These are phyloP conservation scores for Leuciscus idus DNA, from an alignment of 2,113 vertebrate genomes.

Conservation along the genomic window DNA sequence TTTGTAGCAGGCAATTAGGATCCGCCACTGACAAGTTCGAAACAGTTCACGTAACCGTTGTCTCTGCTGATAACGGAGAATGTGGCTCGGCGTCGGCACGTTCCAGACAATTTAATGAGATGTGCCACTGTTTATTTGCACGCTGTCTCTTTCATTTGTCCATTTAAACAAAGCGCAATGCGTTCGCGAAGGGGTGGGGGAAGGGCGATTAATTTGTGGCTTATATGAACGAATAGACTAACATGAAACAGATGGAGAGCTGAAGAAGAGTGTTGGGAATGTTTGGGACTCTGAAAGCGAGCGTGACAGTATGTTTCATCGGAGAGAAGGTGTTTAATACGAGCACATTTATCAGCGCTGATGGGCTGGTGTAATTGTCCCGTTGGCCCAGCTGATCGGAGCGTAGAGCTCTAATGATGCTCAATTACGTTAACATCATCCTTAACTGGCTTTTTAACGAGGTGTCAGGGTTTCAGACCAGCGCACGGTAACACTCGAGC, in stretches of 20 bases:
- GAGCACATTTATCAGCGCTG: constrained; percentile 51
- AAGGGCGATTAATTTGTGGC: constrained; percentile 63
- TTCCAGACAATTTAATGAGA: constrained; percentile 85
- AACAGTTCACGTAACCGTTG: constrained; percentile 83
- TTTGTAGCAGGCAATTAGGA: constrained; percentile 82
- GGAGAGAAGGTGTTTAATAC: constrained; percentile 31
- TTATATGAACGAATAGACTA: constrained; percentile 64
- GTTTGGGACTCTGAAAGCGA: constrained; percentile 1
- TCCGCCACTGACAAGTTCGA: constrained; percentile 84
- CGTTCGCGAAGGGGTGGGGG: constrained; percentile 42
- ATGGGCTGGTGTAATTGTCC: constrained; percentile 56
- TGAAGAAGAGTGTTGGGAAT: constrained; percentile 22
- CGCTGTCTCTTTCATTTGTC: constrained; percentile 79
- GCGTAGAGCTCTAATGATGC: constrained; percentile 83
- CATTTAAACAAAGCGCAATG: constrained; percentile 65
- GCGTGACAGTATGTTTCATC: constrained; percentile 19
- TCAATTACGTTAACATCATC: constrained; percentile 84
- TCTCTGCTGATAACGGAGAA: constrained; percentile 82
- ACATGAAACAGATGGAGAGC: constrained; percentile 59
- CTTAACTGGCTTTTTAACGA: constrained; percentile 82
- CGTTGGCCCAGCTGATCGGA: constrained; percentile 79
- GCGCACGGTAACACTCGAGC: constrained; percentile 62
- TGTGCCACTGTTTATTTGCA: constrained; percentile 76
- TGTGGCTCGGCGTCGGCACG: constrained; percentile 72
- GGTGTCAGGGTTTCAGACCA: constrained; percentile 76